Percentiles rank a stretch among this genome's conserved stretches.
Conservation (phyloP, 2,113 vertebrate species). For the Myrmophylax atrothorax region DNA sequence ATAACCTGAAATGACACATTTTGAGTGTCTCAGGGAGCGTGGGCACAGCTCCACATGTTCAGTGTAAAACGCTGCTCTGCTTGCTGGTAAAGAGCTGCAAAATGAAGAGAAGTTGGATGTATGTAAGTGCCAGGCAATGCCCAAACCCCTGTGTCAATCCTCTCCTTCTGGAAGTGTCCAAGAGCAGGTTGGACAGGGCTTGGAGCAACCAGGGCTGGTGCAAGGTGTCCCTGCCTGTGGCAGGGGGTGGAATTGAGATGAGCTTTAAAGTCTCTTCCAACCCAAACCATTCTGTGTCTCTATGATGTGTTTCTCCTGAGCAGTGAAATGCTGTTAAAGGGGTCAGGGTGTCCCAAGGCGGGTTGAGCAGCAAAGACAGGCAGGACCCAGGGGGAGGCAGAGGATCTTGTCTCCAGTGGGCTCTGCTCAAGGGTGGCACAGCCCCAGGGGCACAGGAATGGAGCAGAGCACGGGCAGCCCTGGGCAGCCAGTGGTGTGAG, state of each 20-base stretch:
- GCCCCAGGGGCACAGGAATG: neutral
- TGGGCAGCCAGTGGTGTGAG: neutral
- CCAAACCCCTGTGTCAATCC: too few relatives aligned
- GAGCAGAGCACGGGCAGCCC: neutral
- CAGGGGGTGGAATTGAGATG: neutral
- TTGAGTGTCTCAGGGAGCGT: neutral
- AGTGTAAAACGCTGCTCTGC: neutral
- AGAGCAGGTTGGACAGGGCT: neutral
- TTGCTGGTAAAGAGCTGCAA: neutral
- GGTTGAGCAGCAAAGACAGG: too few relatives aligned
- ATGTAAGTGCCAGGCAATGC: neutral
- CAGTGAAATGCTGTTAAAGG: fast-evolving
- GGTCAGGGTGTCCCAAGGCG: fast-evolving
- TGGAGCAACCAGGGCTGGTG: neutral
- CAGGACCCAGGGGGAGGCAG: neutral
- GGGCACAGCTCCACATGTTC: neutral
- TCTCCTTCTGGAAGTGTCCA: neutral
- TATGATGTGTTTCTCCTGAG: neutral
- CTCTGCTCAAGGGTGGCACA: neutral
- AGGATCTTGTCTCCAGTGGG: fast-evolving
- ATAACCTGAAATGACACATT: neutral
- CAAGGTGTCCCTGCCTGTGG: neutral
- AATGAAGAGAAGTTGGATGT: neutral
- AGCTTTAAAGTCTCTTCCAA: neutral
- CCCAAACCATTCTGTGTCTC: neutral